Conservation (phyloP, 2,888 invertebrate species). For the Acrobasis repandana region DNA sequence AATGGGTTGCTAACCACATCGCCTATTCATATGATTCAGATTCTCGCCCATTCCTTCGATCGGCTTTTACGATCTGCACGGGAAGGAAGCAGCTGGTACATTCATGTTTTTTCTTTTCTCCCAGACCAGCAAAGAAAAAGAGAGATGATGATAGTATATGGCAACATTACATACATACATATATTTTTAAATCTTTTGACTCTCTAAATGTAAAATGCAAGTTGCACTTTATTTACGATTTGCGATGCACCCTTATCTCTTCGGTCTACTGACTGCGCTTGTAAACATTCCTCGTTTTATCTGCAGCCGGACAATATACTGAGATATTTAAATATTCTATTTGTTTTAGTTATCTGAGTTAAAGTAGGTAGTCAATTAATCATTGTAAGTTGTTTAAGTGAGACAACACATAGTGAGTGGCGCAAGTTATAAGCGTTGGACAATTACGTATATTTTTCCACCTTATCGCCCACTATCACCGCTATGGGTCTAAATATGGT, state of each 20-base stretch:
- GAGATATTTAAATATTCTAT: slow-evolving; percentile 4
- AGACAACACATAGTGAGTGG: slow-evolving; percentile 7
- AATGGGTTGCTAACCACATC: too few relatives aligned
- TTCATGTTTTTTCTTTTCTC: too few relatives aligned
- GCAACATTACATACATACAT: background rate
- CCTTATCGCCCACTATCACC: too few relatives aligned
- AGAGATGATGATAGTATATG: too few relatives aligned
- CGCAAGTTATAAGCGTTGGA: background rate
- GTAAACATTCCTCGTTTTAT: slow-evolving; percentile 10
- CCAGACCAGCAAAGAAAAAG: too few relatives aligned
- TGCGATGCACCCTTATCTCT: background rate
- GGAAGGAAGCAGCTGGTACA: too few relatives aligned
- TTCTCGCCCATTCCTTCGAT: too few relatives aligned
- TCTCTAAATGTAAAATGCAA: background rate
- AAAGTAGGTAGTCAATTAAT: background rate
- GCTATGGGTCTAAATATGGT: too few relatives aligned
- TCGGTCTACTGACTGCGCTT: slow-evolving; percentile 7
- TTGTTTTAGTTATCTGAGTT: background rate
- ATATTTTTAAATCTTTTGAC: background rate
- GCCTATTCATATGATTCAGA: too few relatives aligned
- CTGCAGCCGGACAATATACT: slow-evolving; percentile 4
- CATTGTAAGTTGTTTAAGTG: slow-evolving; percentile 8
- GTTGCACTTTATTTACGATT: background rate
- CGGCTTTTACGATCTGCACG: too few relatives aligned
- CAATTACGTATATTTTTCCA: too few relatives aligned